Evolutionary conservation across 2,113 vertebrate genomes (phyloP), one percentile per base, ranked within the genome.

Genomic region (Felis chaus): DNA sequence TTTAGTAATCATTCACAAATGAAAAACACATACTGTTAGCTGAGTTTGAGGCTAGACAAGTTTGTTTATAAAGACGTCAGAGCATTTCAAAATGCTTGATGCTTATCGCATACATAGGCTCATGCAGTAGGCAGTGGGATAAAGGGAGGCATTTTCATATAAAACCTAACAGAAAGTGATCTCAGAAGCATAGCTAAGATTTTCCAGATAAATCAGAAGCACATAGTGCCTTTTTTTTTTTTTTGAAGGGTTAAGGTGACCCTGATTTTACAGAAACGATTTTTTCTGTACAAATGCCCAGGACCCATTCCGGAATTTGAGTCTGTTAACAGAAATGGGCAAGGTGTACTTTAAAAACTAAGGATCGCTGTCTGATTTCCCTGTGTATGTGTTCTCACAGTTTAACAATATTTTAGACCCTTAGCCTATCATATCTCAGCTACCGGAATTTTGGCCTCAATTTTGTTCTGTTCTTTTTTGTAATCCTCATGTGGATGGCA

Each of bases 11-110:
- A 91, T 97, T 97, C 97, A 87, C 92, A 97, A 98, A 98, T 97
- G 81, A 97, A 98, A 95, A 98, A 97, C 97, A 98, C 97, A 89
- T 79, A 41, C 1, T 57, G 90, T 96, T 97, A 92, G 98, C 91
- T 97, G 96, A n/a, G 48, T 97, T 45, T 12, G 65, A 82, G 95
- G 91, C 82, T 98, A 98, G 97, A 98, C 23, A 76, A 95, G 57
- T 97, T 98, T 98, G 53, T 98, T 98, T 98, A 97, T 92, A 97
- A 97, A 98, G 94, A 97, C 25, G 88, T 97, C 68, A 94, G 95
- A 97, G 41, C n/a, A 79, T 93, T 98, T 98, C 61, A 98, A 78
- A 98, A 85, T 74, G 81, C 71, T 41, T 45, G 63, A 76, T 90
- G 65, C 21, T 96, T 97, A 96, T 97, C 92, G 48, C 5, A 55